Conservation (phyloP, 2,888 invertebrate species). For the Fragum fragum region DNA sequence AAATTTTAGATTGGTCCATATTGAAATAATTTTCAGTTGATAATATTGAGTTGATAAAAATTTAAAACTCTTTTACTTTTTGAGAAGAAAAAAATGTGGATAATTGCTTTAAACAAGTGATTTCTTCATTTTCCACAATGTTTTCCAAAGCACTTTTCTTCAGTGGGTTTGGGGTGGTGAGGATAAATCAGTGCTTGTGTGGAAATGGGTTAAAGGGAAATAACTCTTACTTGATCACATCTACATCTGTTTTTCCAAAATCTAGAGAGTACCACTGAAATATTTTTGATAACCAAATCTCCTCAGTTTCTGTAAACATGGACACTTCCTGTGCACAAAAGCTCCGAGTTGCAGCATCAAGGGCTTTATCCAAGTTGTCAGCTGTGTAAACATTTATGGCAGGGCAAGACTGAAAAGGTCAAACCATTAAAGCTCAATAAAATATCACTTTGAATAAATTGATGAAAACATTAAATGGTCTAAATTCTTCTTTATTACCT, state of each 20-base stretch:
- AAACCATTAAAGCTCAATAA: background rate
- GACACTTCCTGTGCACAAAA: conserved; percentile 84
- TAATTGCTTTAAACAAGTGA: too few relatives aligned
- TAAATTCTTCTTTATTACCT: background rate
- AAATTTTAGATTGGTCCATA: too few relatives aligned
- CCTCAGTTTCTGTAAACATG: conserved; percentile 77
- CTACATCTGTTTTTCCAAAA: conserved; percentile 83
- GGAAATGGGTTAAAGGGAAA: too few relatives aligned
- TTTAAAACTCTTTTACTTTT: too few relatives aligned
- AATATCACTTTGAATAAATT: background rate
- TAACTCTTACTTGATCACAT: conserved; percentile 80
- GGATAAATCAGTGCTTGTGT: too few relatives aligned
- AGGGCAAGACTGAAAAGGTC: conserved; percentile 84
- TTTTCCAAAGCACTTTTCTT: too few relatives aligned
- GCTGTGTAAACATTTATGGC: conserved; percentile 85
- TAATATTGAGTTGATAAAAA: too few relatives aligned
- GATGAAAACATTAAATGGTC: background rate
- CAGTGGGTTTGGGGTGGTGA: too few relatives aligned
- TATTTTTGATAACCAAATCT: conserved; percentile 82
- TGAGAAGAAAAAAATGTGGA: too few relatives aligned
- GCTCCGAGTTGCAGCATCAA: conserved; percentile 80
- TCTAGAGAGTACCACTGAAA: conserved; percentile 86
- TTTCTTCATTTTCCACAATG: too few relatives aligned
- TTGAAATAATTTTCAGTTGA: too few relatives aligned
- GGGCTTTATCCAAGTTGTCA: conserved; percentile 82